Conservation (phyloP, 2,113 vertebrate genomes). For the Procavia capensis region DNA sequence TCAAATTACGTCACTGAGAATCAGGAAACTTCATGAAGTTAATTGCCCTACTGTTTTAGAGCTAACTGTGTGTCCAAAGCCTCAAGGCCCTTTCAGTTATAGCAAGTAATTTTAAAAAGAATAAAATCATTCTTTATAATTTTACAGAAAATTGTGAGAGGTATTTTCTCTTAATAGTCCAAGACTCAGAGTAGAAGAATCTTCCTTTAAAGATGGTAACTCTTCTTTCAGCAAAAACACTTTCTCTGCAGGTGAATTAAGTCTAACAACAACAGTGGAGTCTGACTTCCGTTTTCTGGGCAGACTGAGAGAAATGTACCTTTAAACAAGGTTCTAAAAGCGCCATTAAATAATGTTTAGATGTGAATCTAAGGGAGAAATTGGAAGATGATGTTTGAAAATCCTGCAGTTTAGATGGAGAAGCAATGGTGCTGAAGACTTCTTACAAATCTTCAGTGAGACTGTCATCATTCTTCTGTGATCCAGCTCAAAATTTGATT, state of each 20-base stretch:
- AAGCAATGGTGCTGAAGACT: accelerated
- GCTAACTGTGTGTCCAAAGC: neutral
- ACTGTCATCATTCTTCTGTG: accelerated
- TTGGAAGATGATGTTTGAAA: accelerated
- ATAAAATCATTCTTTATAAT: neutral
- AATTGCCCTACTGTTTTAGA: neutral
- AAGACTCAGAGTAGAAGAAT: neutral
- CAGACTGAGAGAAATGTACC: too few relatives aligned
- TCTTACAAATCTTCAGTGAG: accelerated
- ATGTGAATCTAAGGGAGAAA: neutral
- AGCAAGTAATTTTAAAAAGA: neutral
- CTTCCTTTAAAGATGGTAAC: neutral
- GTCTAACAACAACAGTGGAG: accelerated
- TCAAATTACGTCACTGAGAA: neutral
- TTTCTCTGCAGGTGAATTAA: neutral
- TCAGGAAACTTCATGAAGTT: neutral
- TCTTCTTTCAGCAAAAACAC: neutral
- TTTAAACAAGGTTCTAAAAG: neutral
- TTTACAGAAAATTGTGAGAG: neutral
- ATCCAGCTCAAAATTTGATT: too few relatives aligned
- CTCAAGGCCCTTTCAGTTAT: neutral
- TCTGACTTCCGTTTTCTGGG: neutral
- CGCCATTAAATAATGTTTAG: too few relatives aligned
- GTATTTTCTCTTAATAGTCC: neutral
- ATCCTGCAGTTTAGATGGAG: neutral